Evolutionary conservation across 2,113 vertebrate species (phyloP), one percentile per base, ranked within the genome.

Genomic region (Chunga burmeisteri): DNA sequence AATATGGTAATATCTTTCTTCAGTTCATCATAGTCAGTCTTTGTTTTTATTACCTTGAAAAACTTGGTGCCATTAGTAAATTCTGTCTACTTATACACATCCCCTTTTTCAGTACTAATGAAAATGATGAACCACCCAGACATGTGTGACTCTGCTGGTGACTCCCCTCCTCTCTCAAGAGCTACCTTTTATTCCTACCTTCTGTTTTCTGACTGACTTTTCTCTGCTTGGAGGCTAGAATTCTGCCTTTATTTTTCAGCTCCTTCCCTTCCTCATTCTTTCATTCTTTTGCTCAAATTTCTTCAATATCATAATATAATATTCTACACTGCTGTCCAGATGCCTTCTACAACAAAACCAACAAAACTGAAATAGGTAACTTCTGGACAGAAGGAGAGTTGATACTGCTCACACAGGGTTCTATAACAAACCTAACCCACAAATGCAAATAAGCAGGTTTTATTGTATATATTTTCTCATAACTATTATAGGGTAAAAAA

Each of bases 21-120:
- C 36, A 16, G 34, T 66, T 86, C 79, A 72, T 82, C 40, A 53
- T 3, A 77, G 32, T 42, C 62, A 93, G 30, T 2, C 42, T 72
- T 72, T 52, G 58, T 23, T 85, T 77, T 70, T 62, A 58, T 46
- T 94, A 77, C 58, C 36, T 81, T 77, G 79, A 66, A 93, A 95
- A 66, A 46, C n/a, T 16, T 18, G 7, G 30, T 73, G 36, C 32
- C 32, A 50, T 40, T 46, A 46, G 46, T 74, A 88, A 91, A 81
- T 78, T 75, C 61, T 83, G 49, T 25, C 79, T 70, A n/a, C 32
- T 81, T 15, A 50, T 46, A 79, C 16, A 10, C 19, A 3, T 7
- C 1, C 14, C 20, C 18, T 66, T 90, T 86, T 77, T 80, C 46
- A 70, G 25, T 23, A 77, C 6, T 88, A 58, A 83, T 77, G 58